Evolutionary conservation across 1,140 invertebrate genomes (phyloP), one percentile per base, ranked within the genome.

Genomic region (Epicauta chinensis): DNA sequence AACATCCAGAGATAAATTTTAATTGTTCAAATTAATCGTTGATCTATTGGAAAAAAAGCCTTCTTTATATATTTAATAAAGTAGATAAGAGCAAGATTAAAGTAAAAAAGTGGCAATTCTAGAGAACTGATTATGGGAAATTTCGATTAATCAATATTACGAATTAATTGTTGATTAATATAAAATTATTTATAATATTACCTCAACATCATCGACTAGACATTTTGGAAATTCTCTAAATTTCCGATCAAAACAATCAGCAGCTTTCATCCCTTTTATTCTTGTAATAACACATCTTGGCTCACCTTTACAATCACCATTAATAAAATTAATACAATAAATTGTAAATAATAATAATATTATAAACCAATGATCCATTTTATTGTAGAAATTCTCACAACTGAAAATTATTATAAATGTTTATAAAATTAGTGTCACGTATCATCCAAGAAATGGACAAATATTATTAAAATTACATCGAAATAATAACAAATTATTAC

Each of bases 191-290:
- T n/a, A n/a, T n/a, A n/a, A 23, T 1, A 36, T 57, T 58, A 66
- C 64, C 42, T 66, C 59, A 14, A 61, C 29, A 34, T 63, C 58
- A 39, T 40, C 41, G 31, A 44, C 36, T 12, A 65, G 17, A 44
- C 64, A 66, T 50, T 61, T 58, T 1, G 64, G 60, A 34, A 66
- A 60, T 38, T 52, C n/a, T 34, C 41, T 58, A 15, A 61, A 56
- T 17, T 62, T 41, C 34, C 38, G 59, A 11, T 55, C 15, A 34
- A 51, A 63, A 42, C 64, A 66, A 47, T 66, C 61, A 7, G 56
- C 59, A 10, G 55, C 53, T 41, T 56, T 61, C 48, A 66, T 58
- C 17, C 49, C 49, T 23, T 56, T 56, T 4, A 56, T 36, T 44
- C 53, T 48, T 2, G 40, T 39, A 5, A 58, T 54, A 31, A 44